Evolutionary conservation across 2,888 invertebrate genomes (phyloP).

Genomic region (Acronicta alni): DNA sequence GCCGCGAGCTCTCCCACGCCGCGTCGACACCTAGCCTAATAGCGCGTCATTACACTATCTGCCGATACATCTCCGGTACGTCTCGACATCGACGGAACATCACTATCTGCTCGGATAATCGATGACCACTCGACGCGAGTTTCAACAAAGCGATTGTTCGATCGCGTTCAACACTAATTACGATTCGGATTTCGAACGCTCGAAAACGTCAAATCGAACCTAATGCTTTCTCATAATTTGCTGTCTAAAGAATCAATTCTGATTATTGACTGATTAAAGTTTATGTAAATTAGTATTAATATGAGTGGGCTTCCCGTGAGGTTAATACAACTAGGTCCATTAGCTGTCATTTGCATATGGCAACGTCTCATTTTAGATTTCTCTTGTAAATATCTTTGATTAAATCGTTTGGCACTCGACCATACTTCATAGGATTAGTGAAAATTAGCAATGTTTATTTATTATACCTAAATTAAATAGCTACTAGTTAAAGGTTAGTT

Average conservation of each 20-base stretch:
- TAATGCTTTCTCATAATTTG: slow-evolving; percentile 55
- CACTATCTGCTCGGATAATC: slow-evolving; percentile 77
- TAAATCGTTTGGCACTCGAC: slow-evolving; percentile 64
- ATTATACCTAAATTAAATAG: slow-evolving; percentile 71
- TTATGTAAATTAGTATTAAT: slow-evolving; percentile 71
- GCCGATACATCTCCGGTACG: slow-evolving; percentile 78
- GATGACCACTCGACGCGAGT: slow-evolving; percentile 72
- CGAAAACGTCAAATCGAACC: slow-evolving; percentile 40
- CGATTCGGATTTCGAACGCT: slow-evolving; percentile 55
- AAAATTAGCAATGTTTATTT: slow-evolving; percentile 76
- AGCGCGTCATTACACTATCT: slow-evolving; percentile 85
- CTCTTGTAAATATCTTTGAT: slow-evolving; percentile 69
- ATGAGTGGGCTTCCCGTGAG: slow-evolving; percentile 66
- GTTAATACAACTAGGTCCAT: slow-evolving; percentile 72
- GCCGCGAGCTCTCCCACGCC: slow-evolving; percentile 84
- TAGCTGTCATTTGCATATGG: slow-evolving; percentile 74
- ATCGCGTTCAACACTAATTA: slow-evolving; percentile 73
- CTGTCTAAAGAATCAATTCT: slow-evolving; percentile 54
- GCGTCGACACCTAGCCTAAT: slow-evolving; percentile 85
- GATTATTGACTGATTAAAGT: slow-evolving; percentile 58
- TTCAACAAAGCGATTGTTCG: slow-evolving; percentile 79
- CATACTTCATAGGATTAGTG: slow-evolving; percentile 73
- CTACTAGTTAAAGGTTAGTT: slow-evolving; percentile 66
- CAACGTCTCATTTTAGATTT: slow-evolving; percentile 77
- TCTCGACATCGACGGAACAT: slow-evolving; percentile 70